Base-by-base conservation (phyloP, 2,888 invertebrate genomes). In the Leptopilina drosophilae region DNA sequence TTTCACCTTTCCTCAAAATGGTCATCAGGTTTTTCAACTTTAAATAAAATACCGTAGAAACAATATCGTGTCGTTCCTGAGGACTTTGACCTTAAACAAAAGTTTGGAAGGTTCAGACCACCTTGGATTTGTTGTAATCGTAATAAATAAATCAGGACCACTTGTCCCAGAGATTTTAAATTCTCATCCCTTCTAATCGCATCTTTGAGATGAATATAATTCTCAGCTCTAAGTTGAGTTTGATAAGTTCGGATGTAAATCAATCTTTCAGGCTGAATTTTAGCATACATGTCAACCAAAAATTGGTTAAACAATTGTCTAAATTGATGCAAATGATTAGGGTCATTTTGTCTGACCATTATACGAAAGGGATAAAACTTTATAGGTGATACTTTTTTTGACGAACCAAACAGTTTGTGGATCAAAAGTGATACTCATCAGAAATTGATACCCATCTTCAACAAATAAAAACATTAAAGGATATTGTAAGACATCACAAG, bases 401-500 rank as follows among this genome's bases (percentile, higher is more conserved):
- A 56, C n/a, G 12, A 5, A 11, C 12, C 14, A 14, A 56, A 3
- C 14, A 12, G 56, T 56, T 64, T 66, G 40, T 62, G 80, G 82
- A 81, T 85, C 62, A 15, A 77, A n/a, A n/a, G n/a, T n/a, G n/a
- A n/a, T n/a, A n/a, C n/a, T n/a, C 64, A 49, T 83, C 46, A 82
- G 77, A 14, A 87, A 65, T n/a, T 81, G 81, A 87, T 89, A 90
- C 11, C 86, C 88, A 83, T 88, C 86, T 64, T 88, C 83, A 14
- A 87, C 88, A 53, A 67, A 67, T 42, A 85, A 87, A 79, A 89
- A 91, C 33, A 90, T 82, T 0, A 92, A 15, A 0, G 89, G 89
- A 83, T 92, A 92, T 82, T 90, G 88, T 69, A 92, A 11, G 12
- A 14, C n/a, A 84, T 92, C 91, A 82, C 90, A 91, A 66, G 84